phyloP scores from a whole-genome alignment of 2,113 vertebrate genomes.

The Micronycteris hirsuta region DNA sequence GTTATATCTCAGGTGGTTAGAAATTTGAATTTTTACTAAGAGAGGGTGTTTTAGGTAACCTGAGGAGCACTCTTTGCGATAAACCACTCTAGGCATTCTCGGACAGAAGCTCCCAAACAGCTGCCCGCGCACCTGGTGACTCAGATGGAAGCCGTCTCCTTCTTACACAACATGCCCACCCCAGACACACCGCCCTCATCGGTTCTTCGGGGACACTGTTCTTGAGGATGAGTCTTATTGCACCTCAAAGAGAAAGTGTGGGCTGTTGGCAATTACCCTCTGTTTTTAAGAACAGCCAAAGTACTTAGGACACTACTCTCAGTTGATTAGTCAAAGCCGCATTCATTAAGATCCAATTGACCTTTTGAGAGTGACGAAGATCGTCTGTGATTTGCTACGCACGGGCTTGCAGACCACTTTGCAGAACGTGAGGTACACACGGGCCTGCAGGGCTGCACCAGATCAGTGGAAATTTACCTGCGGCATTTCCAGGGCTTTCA shows the following conservation, averaged over 20 bases:
- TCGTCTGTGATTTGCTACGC: not conserved
- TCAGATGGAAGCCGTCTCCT: not conserved
- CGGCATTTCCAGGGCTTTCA: slow-evolving; percentile 97
- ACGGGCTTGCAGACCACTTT: not conserved
- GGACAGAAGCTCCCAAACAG: not conserved
- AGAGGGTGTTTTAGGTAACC: not conserved
- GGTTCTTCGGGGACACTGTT: not conserved
- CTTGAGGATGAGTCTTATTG: not conserved
- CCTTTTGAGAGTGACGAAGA: not conserved
- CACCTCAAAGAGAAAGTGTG: not conserved
- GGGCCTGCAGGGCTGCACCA: not conserved
- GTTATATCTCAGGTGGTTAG: not conserved
- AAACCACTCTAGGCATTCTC: not conserved
- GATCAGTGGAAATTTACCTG: slow-evolving; percentile 83
- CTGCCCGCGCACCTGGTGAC: not conserved
- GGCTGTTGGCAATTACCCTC: not conserved
- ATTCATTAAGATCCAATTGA: not conserved
- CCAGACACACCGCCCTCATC: not conserved
- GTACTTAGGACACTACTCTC: not conserved
- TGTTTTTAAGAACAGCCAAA: not conserved
- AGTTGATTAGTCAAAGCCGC: not conserved
- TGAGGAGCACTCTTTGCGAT: not conserved
- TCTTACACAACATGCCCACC: not conserved
- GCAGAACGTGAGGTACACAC: not conserved
- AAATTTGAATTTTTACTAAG: not conserved